A percentile compares a stretch with the other conserved stretches of the same genome.
Evolutionary conservation across 2,797 vertebrate genomes (phyloP).

Genomic region (Podarcis siculus): DNA sequence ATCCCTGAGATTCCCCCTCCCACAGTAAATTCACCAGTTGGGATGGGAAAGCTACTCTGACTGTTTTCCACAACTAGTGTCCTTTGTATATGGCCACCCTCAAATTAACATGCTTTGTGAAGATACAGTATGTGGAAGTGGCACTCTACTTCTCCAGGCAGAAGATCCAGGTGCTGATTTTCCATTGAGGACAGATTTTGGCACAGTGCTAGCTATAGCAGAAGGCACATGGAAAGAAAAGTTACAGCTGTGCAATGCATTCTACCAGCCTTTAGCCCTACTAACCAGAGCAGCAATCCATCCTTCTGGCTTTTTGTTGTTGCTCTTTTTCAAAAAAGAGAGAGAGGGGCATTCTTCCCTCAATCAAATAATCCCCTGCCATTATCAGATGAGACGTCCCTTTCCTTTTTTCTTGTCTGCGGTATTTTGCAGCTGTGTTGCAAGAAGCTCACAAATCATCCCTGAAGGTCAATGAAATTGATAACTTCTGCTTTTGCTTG

Average conservation of each 20-base stretch:
- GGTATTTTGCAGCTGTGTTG: conserved; percentile 42
- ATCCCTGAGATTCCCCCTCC: not conserved
- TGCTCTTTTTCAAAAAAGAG: not conserved
- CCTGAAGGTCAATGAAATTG: not conserved
- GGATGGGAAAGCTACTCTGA: not conserved
- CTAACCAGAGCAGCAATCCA: conserved; percentile 14
- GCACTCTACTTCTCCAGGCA: not conserved
- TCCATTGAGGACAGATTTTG: no score
- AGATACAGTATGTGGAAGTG: not conserved
- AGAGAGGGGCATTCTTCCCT: not conserved
- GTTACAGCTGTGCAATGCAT: not conserved
- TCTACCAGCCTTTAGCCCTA: not conserved
- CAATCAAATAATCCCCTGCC: conserved; percentile 21
- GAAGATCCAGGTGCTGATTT: not conserved
- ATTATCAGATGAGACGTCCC: not conserved
- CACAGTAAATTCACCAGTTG: not conserved
- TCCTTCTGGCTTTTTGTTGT: not conserved
- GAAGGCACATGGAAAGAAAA: not conserved
- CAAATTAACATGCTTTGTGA: not conserved
- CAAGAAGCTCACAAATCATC: conserved; percentile 4
- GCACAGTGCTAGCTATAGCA: not conserved
- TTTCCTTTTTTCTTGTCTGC: not conserved
- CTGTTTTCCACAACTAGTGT: not conserved
- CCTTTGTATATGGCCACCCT: not conserved
- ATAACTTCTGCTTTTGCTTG: conserved; percentile 21